Conservation (phyloP, 2,888 invertebrate genomes). For the Heliothis peltigera region DNA sequence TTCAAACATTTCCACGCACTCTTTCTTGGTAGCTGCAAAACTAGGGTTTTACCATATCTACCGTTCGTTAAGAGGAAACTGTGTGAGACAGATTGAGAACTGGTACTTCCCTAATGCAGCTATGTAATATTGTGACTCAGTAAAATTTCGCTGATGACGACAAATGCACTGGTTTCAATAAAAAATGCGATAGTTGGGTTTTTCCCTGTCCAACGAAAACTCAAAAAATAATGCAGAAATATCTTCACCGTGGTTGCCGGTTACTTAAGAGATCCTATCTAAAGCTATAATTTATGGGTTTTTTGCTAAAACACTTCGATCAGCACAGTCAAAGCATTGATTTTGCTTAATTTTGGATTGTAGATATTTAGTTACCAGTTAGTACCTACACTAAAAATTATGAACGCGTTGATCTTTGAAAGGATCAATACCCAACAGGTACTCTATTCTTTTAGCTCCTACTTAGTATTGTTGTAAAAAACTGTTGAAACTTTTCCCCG, state of each 20-base stretch:
- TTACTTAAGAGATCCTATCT: no score
- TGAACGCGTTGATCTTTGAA: no score
- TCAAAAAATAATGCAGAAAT: no score
- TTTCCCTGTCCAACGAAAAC: constrained; percentile 5
- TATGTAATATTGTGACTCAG: constrained; percentile 36
- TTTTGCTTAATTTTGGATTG: no score
- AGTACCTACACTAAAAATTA: no score
- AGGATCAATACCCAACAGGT: no score
- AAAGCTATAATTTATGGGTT: no score
- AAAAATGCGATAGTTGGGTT: constrained; percentile 1
- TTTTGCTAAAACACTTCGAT: no score
- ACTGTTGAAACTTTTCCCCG: neutral
- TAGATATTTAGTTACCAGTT: no score
- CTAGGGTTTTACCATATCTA: constrained; percentile 34
- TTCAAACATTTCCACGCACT: constrained; percentile 33
- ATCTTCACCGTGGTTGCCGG: no score
- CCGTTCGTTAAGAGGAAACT: constrained; percentile 46
- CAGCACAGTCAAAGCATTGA: no score
- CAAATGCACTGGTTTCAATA: neutral
- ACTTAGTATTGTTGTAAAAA: neutral
- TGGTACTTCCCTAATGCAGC: constrained; percentile 47
- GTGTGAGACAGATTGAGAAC: constrained; percentile 10
- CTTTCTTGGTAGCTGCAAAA: constrained; percentile 36
- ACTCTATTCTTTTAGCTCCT: neutral
- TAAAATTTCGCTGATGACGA: constrained; percentile 16